Conservation (phyloP, 2,113 vertebrate genomes). For the Tetrax tetrax region DNA sequence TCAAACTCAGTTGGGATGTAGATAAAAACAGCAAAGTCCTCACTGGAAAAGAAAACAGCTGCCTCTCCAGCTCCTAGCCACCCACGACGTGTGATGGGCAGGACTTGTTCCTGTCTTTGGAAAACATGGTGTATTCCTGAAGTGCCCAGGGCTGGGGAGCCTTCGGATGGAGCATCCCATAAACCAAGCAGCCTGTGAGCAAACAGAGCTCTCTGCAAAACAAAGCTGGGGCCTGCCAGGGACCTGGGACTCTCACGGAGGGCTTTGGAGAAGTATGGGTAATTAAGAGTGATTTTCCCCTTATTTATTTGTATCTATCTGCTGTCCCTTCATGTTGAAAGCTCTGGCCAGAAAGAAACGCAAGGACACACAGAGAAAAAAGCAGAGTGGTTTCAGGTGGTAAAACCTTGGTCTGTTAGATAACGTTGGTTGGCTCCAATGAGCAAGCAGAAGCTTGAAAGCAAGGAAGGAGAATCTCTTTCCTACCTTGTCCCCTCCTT, state of each 20-base stretch:
- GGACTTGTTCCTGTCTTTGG: background rate
- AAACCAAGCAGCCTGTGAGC: background rate
- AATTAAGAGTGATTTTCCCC: background rate
- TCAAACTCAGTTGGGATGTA: background rate
- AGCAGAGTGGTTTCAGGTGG: background rate
- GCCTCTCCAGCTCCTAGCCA: background rate
- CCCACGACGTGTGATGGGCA: background rate
- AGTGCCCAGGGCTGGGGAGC: background rate
- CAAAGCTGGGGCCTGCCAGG: background rate
- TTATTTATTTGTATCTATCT: background rate
- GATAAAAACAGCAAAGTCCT: constrained; percentile 8
- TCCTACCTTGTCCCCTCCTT: background rate
- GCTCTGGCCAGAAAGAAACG: background rate
- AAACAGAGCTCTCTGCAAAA: background rate
- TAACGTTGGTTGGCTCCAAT: background rate
- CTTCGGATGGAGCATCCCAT: background rate
- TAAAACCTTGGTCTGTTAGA: background rate
- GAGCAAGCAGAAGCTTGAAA: background rate
- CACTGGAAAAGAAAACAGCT: constrained; percentile 26
- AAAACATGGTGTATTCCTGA: background rate
- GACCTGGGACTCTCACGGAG: background rate
- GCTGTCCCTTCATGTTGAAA: background rate
- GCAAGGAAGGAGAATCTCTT: background rate
- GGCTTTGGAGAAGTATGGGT: background rate
- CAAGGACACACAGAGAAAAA: background rate